phyloP scores from a whole-genome alignment of 1,140 invertebrate species.

The Danaus plexippus region DNA sequence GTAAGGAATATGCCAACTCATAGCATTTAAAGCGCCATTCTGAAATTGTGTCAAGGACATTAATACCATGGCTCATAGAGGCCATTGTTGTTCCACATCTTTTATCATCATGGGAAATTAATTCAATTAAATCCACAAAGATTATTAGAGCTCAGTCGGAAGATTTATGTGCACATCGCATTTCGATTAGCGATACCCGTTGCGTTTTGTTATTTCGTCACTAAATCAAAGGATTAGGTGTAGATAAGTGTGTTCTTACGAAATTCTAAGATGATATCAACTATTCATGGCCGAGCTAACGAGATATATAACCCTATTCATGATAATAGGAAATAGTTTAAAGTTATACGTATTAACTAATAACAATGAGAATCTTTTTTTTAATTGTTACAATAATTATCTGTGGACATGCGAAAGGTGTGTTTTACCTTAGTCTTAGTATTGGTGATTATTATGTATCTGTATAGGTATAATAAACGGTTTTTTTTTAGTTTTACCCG shows the following conservation, averaged over 20 bases:
- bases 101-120: conserved; percentile 57
- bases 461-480: no score
- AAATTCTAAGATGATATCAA: conserved; percentile 27
- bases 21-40: conserved; percentile 27
- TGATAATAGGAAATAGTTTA: conserved; percentile 1
- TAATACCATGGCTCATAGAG: conserved; percentile 28
- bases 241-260: conserved; percentile 35
- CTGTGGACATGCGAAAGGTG: conserved; percentile 9
- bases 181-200: conserved; percentile 5
- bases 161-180: conserved; percentile 16
- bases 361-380: conserved; percentile 8
- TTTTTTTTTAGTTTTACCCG: no score
- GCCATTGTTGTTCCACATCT: conserved; percentile 32
- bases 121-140: conserved; percentile 47
- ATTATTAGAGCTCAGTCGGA: conserved; percentile 18
- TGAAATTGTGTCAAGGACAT: conserved; percentile 49
- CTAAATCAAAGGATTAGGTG: conserved; percentile 9
- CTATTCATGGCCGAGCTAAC: conserved; percentile 16
- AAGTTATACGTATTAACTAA: not conserved
- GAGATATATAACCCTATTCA: conserved; percentile 10
- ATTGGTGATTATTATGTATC: no score
- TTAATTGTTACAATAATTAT: conserved; percentile 4
- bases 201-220: conserved; percentile 4
- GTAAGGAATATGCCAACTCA: conserved; percentile 13
- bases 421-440: not conserved